phyloP scores from a whole-genome alignment of 2,113 vertebrate species.

The Conger conger region DNA sequence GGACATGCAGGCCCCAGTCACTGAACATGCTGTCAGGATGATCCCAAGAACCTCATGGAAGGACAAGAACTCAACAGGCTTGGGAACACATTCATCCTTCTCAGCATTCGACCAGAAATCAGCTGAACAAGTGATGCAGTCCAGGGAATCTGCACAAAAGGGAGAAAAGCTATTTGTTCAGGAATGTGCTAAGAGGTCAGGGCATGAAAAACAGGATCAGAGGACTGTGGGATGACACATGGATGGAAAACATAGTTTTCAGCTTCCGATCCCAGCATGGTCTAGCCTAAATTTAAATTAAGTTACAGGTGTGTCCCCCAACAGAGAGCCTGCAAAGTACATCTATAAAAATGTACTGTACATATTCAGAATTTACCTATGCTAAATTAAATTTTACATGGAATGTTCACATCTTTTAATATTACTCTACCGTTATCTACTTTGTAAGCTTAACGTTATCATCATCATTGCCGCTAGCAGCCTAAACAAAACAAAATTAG shows the following conservation, averaged over 20 bases:
- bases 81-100: constrained; percentile 52
- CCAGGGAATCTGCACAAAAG: constrained; percentile 52
- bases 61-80: constrained; percentile 64
- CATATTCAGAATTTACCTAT: not conserved
- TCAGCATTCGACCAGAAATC: constrained; percentile 60
- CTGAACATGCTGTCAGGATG: constrained; percentile 51
- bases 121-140: constrained; percentile 51
- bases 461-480: too few species aligned
- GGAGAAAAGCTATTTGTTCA: not conserved
- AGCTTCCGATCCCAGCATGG: too few species aligned
- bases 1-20: constrained; percentile 53
- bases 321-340: not conserved
- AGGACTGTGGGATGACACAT: not conserved
- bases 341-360: not conserved
- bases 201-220: not conserved
- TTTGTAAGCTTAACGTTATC: too few species aligned
- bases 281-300: too few species aligned
- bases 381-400: not conserved
- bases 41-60: constrained; percentile 56
- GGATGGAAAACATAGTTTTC: not conserved
- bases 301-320: not conserved
- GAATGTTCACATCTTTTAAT: too few species aligned
- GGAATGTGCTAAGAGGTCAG: not conserved
- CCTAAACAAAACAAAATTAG: too few species aligned
- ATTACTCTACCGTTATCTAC: too few species aligned